phyloP scores from a whole-genome alignment of 2,797 vertebrate species.

The Crenichthys baileyi region DNA sequence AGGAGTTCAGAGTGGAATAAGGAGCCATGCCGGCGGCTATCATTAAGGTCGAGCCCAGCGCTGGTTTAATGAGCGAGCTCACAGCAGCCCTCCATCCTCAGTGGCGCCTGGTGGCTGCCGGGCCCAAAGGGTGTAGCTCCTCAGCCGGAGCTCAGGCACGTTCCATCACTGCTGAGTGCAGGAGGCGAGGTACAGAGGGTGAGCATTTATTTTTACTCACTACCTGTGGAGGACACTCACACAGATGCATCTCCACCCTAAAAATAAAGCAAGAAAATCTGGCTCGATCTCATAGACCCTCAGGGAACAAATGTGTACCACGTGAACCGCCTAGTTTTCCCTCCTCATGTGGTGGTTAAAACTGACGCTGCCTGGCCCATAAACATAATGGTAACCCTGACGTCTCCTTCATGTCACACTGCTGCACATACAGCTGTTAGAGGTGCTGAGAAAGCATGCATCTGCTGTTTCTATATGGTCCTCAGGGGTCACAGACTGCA shows the following conservation, averaged over 20 bases:
- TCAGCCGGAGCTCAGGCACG: conserved; percentile 43
- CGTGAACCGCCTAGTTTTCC: conserved; percentile 12
- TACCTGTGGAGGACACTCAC: conserved; percentile 60
- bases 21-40: conserved; percentile 62
- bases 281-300: conserved; percentile 23
- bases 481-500: conserved; percentile 10
- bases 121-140: conserved; percentile 53
- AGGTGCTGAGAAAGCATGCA: conserved; percentile 27
- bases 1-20: conserved; percentile 17
- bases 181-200: conserved; percentile 8
- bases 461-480: conserved; percentile 9
- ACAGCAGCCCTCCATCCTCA: conserved; percentile 71
- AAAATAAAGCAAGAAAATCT: conserved; percentile 10
- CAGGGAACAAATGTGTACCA: conserved; percentile 27
- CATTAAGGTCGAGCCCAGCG: conserved; percentile 67
- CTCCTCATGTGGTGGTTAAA: conserved; percentile 40
- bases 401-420: conserved; percentile 56
- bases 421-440: conserved; percentile 37
- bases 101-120: conserved; percentile 71
- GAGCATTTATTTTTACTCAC: conserved; percentile 41
- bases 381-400: conserved; percentile 53
- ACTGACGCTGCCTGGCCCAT: conserved; percentile 64
- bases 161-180: conserved; percentile 44
- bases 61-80: conserved; percentile 71
- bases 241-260: conserved; percentile 24